Conservation (phyloP, 1,140 invertebrate genomes). For the Oedothorax gibbosus region DNA sequence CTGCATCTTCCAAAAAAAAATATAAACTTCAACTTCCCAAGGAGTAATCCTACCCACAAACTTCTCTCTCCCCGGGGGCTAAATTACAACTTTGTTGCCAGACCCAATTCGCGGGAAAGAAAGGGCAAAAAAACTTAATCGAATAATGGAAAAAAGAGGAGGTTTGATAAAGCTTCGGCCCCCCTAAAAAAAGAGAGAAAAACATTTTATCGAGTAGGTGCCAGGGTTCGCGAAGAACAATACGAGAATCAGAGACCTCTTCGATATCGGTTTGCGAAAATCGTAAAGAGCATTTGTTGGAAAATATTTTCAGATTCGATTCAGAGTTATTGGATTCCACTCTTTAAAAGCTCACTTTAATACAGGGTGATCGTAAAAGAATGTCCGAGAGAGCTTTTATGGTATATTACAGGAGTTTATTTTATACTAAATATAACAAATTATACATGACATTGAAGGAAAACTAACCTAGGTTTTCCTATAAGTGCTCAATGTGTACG, state of each 20-base stretch:
- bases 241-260: constrained; percentile 36
- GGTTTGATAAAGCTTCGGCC: constrained; percentile 44
- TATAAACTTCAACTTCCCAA: neutral
- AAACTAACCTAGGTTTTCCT: no score
- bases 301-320: no score
- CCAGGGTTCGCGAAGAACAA: constrained; percentile 46
- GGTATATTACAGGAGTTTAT: no score
- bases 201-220: constrained; percentile 50
- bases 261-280: no score
- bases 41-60: neutral
- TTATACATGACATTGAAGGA: no score
- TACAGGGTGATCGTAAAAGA: no score
- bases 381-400: no score
- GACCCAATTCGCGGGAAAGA: constrained; percentile 10
- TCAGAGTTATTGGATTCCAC: no score
- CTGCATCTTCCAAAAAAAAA: neutral
- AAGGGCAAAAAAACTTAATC: constrained; percentile 42
- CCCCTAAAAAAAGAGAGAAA: constrained; percentile 8
- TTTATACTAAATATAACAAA: no score
- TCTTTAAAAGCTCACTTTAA: no score
- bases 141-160: constrained; percentile 40
- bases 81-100: constrained; percentile 24
- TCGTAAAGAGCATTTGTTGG: no score
- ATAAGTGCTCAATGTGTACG: no score
- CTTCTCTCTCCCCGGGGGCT: constrained; percentile 9